phyloP scores from a whole-genome alignment of 1,140 invertebrate species.

The Campoletis sonorensis region DNA sequence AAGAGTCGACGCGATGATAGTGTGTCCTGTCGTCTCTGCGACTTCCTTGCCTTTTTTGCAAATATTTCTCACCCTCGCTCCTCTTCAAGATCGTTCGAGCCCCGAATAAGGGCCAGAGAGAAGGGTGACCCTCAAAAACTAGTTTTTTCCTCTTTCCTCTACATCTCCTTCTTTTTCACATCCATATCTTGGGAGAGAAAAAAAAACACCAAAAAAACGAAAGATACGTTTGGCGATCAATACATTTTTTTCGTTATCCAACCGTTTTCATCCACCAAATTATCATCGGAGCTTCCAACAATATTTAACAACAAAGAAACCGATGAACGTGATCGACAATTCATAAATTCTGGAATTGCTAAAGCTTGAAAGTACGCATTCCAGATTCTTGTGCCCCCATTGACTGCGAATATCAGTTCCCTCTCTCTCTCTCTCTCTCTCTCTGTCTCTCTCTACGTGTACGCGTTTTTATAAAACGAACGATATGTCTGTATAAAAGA shows the following conservation, averaged over 20 bases:
- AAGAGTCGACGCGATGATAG: slow-evolving; percentile 6
- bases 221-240: no score
- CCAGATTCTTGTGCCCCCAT: neutral
- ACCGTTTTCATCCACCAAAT: no score
- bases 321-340: neutral
- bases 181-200: neutral
- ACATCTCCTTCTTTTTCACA: neutral
- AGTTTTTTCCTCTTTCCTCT: neutral
- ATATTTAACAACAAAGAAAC: neutral
- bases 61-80: neutral
- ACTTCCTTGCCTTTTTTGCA: neutral
- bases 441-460: neutral
- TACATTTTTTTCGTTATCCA: no score
- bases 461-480: neutral
- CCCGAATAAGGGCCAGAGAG: neutral
- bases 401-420: neutral
- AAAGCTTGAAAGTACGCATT: neutral
- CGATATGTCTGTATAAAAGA: neutral
- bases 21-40: neutral
- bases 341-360: neutral
- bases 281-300: neutral
- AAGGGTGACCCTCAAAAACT: neutral
- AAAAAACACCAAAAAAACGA: no score
- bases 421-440: no score
- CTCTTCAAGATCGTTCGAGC: neutral